Conservation (phyloP, 2,888 invertebrate species). For the Corythucha ciliata region DNA sequence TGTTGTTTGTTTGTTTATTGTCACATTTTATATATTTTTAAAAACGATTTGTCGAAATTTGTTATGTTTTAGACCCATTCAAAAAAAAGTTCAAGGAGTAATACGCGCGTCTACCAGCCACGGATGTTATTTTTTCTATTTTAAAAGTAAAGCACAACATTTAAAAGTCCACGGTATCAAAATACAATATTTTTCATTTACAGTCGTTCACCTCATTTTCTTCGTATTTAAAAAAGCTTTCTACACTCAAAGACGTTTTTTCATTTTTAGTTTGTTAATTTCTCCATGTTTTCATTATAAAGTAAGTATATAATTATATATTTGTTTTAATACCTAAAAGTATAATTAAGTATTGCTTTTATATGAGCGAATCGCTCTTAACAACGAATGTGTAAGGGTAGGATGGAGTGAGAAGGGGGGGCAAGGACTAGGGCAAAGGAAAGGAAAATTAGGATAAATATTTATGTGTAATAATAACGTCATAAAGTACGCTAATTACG, state of each 20-base stretch:
- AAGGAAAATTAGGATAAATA: background rate
- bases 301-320: constrained; percentile 20
- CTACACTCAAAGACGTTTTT: constrained; percentile 26
- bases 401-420: no score
- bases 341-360: constrained; percentile 33
- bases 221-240: constrained; percentile 25
- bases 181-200: constrained; percentile 32
- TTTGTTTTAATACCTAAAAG: constrained; percentile 25
- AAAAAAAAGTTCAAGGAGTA: no score
- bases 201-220: constrained; percentile 26
- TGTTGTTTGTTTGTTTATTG: no score
- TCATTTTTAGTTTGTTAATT: constrained; percentile 10
- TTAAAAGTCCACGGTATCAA: constrained; percentile 32
- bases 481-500: no score
- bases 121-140: background rate
- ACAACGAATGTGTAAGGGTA: constrained; percentile 16
- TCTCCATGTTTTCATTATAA: constrained; percentile 9
- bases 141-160: background rate
- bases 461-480: no score
- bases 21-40: no score
- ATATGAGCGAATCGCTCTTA: constrained; percentile 29
- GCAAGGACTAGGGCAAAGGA: no score
- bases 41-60: no score
- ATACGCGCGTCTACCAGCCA: no score
- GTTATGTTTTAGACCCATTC: no score